phyloP scores from a whole-genome alignment of 2,113 vertebrate species.

The Cavia porcellus region DNA sequence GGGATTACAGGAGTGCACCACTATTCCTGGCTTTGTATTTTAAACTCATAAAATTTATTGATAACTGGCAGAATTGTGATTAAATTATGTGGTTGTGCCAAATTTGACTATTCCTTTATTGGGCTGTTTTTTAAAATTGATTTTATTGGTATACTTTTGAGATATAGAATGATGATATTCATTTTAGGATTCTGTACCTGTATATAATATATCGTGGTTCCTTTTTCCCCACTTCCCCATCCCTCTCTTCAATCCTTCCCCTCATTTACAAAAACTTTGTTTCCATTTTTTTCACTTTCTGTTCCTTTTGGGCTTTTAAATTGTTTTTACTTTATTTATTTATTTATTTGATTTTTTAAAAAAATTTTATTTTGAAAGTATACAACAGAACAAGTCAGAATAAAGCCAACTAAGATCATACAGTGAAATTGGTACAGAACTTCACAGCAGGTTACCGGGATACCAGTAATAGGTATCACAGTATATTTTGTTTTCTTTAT shows the following conservation, averaged over 20 bases:
- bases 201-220: neutral
- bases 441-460: too few species aligned
- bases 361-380: too few species aligned
- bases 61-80: slow-evolving; percentile 20
- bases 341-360: too few species aligned
- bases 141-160: neutral
- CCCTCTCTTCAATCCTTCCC: neutral
- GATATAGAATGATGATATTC: neutral
- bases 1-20: too few species aligned
- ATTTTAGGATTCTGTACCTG: neutral
- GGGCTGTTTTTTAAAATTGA: neutral
- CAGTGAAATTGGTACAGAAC: too few species aligned
- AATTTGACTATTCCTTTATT: neutral
- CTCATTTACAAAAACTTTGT: neutral
- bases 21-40: neutral
- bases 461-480: too few species aligned
- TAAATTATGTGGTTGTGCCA: slow-evolving; percentile 31
- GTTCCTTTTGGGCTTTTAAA: slow-evolving; percentile 1
- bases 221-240: neutral
- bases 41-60: neutral
- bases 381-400: too few species aligned
- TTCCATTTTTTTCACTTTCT: neutral
- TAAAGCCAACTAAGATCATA: too few species aligned
- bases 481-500: too few species aligned
- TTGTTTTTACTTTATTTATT: too few species aligned